These are phyloP conservation scores for Antheraea assamensis DNA, from an alignment of 2,888 invertebrate species.

Conservation along the genomic window DNA sequence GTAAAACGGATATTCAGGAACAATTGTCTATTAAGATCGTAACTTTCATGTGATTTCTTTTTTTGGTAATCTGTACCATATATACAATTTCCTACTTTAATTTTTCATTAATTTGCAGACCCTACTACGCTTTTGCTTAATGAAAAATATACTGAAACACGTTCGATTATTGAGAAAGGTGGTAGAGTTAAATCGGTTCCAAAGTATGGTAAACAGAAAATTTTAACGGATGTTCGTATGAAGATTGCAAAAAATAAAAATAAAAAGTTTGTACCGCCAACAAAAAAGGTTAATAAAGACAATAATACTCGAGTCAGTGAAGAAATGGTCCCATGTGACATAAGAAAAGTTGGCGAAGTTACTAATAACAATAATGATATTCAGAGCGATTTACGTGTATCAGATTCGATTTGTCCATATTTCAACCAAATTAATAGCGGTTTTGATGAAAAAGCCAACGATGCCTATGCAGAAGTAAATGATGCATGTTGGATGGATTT, in stretches of 20 bases:
- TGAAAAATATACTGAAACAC: background rate
- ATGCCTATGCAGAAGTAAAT: background rate
- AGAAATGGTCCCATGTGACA: background rate
- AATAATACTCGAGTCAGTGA: background rate
- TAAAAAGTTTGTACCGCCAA: constrained; percentile 57
- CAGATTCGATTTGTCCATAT: background rate
- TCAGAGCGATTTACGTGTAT: background rate
- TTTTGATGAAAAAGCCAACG: background rate
- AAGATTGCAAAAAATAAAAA: constrained; percentile 32
- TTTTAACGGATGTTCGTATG: constrained; percentile 13
- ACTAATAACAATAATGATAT: background rate
- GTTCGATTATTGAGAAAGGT: constrained; percentile 9
- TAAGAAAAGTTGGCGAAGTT: background rate
- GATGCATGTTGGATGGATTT: background rate
- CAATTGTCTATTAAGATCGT: background rate
- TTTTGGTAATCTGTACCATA: background rate
- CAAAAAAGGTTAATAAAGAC: background rate
- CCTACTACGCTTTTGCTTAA: background rate
- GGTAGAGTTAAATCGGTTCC: constrained; percentile 39
- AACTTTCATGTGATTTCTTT: background rate
- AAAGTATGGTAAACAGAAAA: constrained; percentile 46
- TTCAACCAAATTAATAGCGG: background rate
- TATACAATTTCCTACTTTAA: background rate
- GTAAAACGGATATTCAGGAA: background rate
- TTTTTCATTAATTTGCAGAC: constrained; percentile 10